phyloP scores from a whole-genome alignment of 2,888 invertebrate species.

The Imbricaverruca yamaguchii region DNA sequence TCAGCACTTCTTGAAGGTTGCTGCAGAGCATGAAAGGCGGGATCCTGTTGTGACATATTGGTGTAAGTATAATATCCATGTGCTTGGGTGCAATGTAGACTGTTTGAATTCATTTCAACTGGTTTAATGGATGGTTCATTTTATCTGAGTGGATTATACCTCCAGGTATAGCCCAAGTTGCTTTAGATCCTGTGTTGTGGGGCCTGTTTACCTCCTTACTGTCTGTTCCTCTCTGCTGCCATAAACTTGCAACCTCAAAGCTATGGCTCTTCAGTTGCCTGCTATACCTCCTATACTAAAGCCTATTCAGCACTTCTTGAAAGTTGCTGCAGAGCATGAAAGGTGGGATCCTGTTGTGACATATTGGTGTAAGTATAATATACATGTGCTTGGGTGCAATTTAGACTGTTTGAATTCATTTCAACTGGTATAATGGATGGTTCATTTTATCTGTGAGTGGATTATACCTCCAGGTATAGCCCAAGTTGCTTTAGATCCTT shows the following conservation, averaged over 20 bases:
- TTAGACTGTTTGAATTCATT: background rate
- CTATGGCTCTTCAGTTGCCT: constrained; percentile 44
- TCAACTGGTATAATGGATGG: background rate
- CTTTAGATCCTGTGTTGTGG: too few species aligned
- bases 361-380: constrained; percentile 68
- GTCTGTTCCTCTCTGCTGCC: too few species aligned
- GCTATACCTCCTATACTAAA: constrained; percentile 70
- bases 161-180: too few species aligned
- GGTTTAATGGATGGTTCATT: background rate
- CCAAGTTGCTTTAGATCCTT: too few species aligned
- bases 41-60: constrained; percentile 89
- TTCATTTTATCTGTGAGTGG: background rate
- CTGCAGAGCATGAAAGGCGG: constrained; percentile 76
- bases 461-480: background rate
- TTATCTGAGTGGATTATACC: background rate
- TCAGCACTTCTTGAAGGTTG: constrained; percentile 85
- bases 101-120: background rate
- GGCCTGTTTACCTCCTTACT: too few species aligned
- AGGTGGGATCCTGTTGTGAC: constrained; percentile 77
- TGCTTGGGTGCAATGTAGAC: background rate
- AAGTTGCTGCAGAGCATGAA: constrained; percentile 83
- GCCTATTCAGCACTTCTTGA: constrained; percentile 80
- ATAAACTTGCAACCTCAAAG: too few species aligned
- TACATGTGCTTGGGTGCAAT: background rate
- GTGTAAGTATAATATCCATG: constrained; percentile 50